Evolutionary conservation across 2,113 vertebrate genomes (phyloP).

Genomic region (Suncus etruscus): DNA sequence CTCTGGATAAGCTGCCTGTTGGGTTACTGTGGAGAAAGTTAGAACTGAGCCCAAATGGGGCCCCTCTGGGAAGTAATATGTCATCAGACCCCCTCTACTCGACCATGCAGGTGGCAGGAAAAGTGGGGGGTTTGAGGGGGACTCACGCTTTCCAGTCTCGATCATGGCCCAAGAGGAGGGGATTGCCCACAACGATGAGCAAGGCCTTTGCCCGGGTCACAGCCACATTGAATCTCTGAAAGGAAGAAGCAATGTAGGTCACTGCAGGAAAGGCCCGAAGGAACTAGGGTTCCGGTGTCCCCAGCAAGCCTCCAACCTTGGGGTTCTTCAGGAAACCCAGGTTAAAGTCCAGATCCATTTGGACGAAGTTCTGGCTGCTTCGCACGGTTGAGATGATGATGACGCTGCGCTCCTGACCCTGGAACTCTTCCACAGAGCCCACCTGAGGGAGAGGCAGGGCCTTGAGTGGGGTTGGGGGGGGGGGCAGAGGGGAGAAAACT

Average conservation of each 20-base stretch:
- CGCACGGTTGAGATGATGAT: constrained; percentile 95
- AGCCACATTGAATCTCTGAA: constrained; percentile 96
- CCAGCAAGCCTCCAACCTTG: constrained; percentile 88
- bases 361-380: constrained; percentile 87
- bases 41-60: not conserved
- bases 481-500: no score
- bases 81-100: not conserved
- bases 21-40: not conserved
- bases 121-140: not conserved
- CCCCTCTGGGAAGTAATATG: not conserved
- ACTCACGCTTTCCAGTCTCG: constrained; percentile 90
- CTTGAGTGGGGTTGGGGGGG: no score
- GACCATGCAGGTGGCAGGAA: not conserved
- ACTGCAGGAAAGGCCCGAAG: accelerated
- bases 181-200: constrained; percentile 96
- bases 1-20: not conserved
- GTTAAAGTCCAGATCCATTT: constrained; percentile 89
- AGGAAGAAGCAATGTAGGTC: not conserved
- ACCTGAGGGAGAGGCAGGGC: constrained; percentile 86
- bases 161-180: constrained; percentile 89
- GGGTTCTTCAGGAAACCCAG: constrained; percentile 96
- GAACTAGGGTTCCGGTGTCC: not conserved
- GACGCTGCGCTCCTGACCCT: constrained; percentile 94
- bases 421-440: constrained; percentile 97
- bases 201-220: constrained; percentile 95